Conservation (phyloP, 2,888 invertebrate genomes). For the Apoderus coryli region DNA sequence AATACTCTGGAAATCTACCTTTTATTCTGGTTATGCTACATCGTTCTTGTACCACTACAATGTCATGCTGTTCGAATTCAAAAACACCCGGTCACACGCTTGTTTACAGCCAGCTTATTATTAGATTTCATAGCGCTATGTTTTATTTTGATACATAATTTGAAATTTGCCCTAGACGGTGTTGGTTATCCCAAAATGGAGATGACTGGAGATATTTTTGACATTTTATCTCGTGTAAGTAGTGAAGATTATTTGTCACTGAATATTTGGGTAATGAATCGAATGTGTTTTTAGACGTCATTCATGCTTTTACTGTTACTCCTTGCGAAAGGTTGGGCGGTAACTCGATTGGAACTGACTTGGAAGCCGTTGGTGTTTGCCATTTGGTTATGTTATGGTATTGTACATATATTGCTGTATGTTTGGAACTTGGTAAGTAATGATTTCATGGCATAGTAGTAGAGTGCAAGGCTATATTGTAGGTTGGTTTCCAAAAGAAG, state of each 20-base stretch:
- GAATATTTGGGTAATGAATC: background rate
- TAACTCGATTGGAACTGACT: constrained; percentile 77
- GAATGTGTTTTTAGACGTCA: constrained; percentile 51
- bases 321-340: constrained; percentile 94
- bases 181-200: constrained; percentile 69
- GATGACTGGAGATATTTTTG: constrained; percentile 81
- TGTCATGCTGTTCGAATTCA: constrained; percentile 80
- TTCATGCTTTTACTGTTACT: constrained; percentile 86
- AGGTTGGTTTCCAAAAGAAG: too few species aligned
- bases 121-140: constrained; percentile 76
- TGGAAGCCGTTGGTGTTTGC: constrained; percentile 73
- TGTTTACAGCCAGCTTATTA: constrained; percentile 76
- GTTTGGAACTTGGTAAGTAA: constrained; percentile 87
- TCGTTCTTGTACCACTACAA: constrained; percentile 72
- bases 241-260: too few species aligned
- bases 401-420: constrained; percentile 82
- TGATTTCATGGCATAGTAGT: too few species aligned
- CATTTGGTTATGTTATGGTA: constrained; percentile 84
- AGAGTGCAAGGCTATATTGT: too few species aligned
- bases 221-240: constrained; percentile 77
- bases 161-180: constrained; percentile 85
- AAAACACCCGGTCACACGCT: constrained; percentile 78
- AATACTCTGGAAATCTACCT: constrained; percentile 84
- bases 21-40: constrained; percentile 73
- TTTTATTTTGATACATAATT: constrained; percentile 75